A percentile compares a stretch with the other conserved stretches of the same genome.
phyloP scores from a whole-genome alignment of 2,113 vertebrate genomes.

The Hypomesus transpacificus region DNA sequence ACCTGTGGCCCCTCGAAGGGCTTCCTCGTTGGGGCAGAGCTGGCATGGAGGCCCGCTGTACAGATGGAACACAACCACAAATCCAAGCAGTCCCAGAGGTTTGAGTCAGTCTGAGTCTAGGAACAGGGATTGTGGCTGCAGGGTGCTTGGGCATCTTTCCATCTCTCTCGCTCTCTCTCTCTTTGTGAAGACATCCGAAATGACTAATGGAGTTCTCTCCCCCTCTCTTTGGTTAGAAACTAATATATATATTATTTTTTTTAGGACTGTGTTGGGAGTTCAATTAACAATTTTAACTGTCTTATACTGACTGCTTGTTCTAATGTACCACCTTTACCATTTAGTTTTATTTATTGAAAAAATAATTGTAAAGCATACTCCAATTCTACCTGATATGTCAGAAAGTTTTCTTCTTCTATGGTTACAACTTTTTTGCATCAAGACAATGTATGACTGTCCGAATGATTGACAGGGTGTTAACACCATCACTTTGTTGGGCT shows the following conservation, averaged over 20 bases:
- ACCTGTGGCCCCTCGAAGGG: constrained; percentile 37
- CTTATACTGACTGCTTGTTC: no score
- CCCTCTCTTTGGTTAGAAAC: background rate
- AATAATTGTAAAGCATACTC: no score
- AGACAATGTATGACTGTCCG: background rate
- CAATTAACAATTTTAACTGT: background rate
- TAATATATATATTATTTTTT: background rate
- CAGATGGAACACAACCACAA: constrained; percentile 54
- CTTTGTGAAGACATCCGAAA: constrained; percentile 9
- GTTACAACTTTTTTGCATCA: background rate
- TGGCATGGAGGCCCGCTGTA: constrained; percentile 55
- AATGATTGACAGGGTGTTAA: background rate
- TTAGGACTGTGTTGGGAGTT: background rate
- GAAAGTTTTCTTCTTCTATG: no score
- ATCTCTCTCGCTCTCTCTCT: constrained; percentile 18
- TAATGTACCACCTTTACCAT: no score
- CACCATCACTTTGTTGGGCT: background rate
- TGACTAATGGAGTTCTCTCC: background rate
- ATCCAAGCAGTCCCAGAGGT: constrained; percentile 74
- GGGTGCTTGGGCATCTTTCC: constrained; percentile 61
- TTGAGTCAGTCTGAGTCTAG: constrained; percentile 65
- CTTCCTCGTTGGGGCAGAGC: constrained; percentile 52
- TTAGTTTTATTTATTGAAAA: no score
- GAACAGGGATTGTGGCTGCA: constrained; percentile 62
- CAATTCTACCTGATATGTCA: no score